Percentiles rank a stretch among this genome's conserved stretches.
Conservation (phyloP, 2,888 invertebrate species). For the Pyrgus malvae region DNA sequence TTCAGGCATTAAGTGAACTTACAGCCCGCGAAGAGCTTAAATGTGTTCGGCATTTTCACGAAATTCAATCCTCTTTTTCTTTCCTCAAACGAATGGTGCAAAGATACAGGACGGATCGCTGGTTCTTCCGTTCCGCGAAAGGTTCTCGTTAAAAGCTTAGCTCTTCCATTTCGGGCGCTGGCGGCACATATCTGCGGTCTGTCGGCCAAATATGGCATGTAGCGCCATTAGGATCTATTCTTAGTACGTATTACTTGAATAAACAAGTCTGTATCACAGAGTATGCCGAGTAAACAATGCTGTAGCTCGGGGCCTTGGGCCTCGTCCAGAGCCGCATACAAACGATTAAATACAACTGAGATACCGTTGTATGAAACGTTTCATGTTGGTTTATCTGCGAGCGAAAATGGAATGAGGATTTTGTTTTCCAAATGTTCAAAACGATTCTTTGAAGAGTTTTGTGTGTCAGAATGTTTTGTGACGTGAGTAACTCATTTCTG, state of each 20-base stretch:
- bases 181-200: conserved; percentile 51
- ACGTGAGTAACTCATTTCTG: no score
- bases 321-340: conserved; percentile 22
- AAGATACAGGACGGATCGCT: background rate
- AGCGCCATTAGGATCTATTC: conserved; percentile 33
- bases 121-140: conserved; percentile 13
- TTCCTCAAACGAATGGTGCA: background rate
- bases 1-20: background rate
- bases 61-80: conserved; percentile 1
- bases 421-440: background rate
- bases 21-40: background rate
- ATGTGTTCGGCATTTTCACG: background rate
- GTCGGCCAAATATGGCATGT: conserved; percentile 41
- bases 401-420: conserved; percentile 3
- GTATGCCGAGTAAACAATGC: conserved; percentile 23
- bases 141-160: conserved; percentile 56
- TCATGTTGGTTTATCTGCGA: conserved; percentile 12
- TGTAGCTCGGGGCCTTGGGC: conserved; percentile 19
- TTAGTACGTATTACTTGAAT: conserved; percentile 15
- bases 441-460: background rate
- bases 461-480: background rate
- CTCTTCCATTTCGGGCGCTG: conserved; percentile 57
- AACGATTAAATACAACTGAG: conserved; percentile 22
- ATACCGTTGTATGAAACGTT: conserved; percentile 14
- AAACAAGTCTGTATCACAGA: conserved; percentile 13